These are phyloP conservation scores for Mythimna impura DNA, from an alignment of 2,888 invertebrate species.

Conservation along the genomic window DNA sequence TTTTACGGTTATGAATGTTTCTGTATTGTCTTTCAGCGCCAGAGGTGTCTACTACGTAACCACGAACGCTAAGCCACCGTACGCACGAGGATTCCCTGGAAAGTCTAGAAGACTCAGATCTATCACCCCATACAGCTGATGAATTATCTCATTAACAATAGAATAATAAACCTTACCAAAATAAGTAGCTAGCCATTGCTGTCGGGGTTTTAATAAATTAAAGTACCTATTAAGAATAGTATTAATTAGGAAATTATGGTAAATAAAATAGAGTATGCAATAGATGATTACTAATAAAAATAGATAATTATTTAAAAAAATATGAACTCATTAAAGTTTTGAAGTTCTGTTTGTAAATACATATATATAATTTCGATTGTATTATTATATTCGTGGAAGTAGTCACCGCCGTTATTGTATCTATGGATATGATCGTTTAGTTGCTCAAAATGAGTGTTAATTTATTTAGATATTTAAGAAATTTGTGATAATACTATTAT, in stretches of 20 bases:
- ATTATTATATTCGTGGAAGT: slow-evolving; percentile 4
- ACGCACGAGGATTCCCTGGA: slow-evolving; percentile 95
- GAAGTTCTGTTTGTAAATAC: background rate
- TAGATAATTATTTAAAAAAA: too few relatives aligned
- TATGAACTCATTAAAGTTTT: background rate
- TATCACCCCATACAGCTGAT: slow-evolving; percentile 81
- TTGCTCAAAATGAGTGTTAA: slow-evolving; percentile 64
- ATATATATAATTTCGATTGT: too few relatives aligned
- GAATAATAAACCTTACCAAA: slow-evolving; percentile 55
- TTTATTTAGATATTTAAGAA: slow-evolving; percentile 64
- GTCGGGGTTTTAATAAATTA: slow-evolving; percentile 40
- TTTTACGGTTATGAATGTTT: background rate
- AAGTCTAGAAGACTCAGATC: slow-evolving; percentile 87
- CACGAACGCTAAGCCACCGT: slow-evolving; percentile 95
- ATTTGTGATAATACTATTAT: slow-evolving; percentile 67
- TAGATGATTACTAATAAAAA: slow-evolving; percentile 1
- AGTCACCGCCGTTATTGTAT: slow-evolving; percentile 53
- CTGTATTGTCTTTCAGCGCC: slow-evolving; percentile 90
- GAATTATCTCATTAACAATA: slow-evolving; percentile 8
- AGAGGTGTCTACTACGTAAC: slow-evolving; percentile 97
- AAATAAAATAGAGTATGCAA: background rate
- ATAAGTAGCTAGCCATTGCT: slow-evolving; percentile 47
- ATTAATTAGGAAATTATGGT: background rate
- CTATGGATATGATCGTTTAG: slow-evolving; percentile 54
- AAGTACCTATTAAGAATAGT: slow-evolving; percentile 27